Evolutionary conservation across 2,888 invertebrate species (phyloP), one percentile per base, ranked within the genome.

Genomic region (Eupithecia insigniata): DNA sequence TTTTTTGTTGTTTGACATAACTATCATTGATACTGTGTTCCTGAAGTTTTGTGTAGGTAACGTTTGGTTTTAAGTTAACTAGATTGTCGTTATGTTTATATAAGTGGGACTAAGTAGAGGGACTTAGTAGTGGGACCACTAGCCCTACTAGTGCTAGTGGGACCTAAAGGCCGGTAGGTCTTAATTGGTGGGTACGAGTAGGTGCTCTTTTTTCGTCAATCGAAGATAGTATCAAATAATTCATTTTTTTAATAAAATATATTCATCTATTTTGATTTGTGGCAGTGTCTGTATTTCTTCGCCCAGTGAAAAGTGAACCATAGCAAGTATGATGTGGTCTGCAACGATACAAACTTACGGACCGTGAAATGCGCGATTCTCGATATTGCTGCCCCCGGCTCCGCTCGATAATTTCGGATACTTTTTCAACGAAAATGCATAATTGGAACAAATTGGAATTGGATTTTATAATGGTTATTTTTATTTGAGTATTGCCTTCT

Each of bases 341-440:
- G 61, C 67, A 66, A 51, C 68, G 73, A 68, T 73, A 73, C 85
- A 85, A 87, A 87, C 90, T 92, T 92, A 92, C 91, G 89, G 91
- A 92, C 86, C 93, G 93, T 93, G 93, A 91, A 94, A 93, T 90
- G 89, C 86, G 87, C 86, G 89, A 90, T 83, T 90, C 88, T 86
- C 85, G 86, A 91, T 91, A 90, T 89, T 88, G 87, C 85, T 80
- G 89, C 88, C 87, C 85, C 84, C 84, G 89, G 89, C 86, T 80
- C 81, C 84, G 84, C 81, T 83, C 82, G 80, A 80, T 84, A 82
- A 87, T 89, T 90, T 89, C 78, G 85, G 85, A 83, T 82, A 84
- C 84, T 87, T 84, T 84, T 82, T 81, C 82, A 81, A 81, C 80
- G 77, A 77, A 75, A 77, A 74, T 65, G 80, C 80, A 80, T 81